Conservation (phyloP, 2,113 vertebrate genomes). For the Amblyopsis rosae region DNA sequence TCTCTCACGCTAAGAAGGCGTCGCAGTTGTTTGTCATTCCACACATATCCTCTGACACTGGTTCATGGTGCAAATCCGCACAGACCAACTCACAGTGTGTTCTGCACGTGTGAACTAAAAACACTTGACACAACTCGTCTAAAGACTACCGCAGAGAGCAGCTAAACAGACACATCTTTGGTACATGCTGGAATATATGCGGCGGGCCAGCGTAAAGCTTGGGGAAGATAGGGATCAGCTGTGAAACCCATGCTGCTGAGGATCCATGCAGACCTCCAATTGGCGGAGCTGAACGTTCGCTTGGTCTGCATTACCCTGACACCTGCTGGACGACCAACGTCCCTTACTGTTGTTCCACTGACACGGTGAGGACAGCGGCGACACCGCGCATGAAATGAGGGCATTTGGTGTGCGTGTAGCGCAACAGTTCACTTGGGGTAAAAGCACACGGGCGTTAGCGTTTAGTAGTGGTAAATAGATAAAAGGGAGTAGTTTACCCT, state of each 20-base stretch:
- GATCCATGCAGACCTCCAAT: not conserved
- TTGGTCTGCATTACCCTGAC: slow-evolving; percentile 55
- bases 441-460: no score
- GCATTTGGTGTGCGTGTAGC: no score
- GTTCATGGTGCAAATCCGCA: no score
- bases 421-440: no score
- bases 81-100: no score
- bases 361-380: not conserved
- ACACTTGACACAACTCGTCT: not conserved
- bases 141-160: no score
- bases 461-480: no score
- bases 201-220: not conserved
- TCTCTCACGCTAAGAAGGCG: slow-evolving; percentile 1
- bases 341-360: not conserved
- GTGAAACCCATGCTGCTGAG: slow-evolving; percentile 3
- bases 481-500: no score
- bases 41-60: not conserved
- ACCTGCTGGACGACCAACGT: slow-evolving; percentile 47
- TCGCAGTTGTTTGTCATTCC: slow-evolving; percentile 30
- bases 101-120: no score
- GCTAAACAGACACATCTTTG: no score
- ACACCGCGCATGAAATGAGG: no score
- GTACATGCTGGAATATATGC: not conserved
- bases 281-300: not conserved
- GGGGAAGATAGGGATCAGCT: not conserved